Evolutionary conservation across 2,113 vertebrate genomes (phyloP), one percentile per base, ranked within the genome.

Genomic region (Peromyscus maniculatus): DNA sequence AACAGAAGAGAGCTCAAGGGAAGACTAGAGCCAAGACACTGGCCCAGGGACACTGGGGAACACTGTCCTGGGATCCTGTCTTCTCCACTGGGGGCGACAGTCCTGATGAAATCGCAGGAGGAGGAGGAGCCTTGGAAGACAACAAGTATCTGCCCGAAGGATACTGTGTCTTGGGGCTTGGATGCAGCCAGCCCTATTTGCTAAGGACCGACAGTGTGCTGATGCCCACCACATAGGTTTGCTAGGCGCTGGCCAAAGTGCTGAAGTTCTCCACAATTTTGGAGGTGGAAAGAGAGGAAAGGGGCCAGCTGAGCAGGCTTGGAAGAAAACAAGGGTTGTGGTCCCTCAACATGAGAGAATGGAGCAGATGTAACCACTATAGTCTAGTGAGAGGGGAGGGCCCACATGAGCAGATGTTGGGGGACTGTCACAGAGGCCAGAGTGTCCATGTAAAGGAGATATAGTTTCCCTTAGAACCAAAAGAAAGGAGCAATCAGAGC

Each of bases 221-320:
- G 17, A 57, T 57, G 78, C 52, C 28, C 49, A 79, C 26, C 46
- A 17, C 16, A 59, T 4, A 17, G 16, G 17, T 59, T 19, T 74
- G 3, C 9, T 1, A 11, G 22, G 87, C 5, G 12, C 49, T 36
- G 46, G 21, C 19, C 52, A 26, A 6, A 28, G 64, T 17, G 5
- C 31, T 62, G 84, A 3, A 11, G 64, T 3, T 55, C 11, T 5
- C n/a, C 52, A n/a, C 19, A 5, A 2, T 57, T 36, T 89, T 36
- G 33, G 36, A 39, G 71, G 26, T 2, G 2, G 21, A 0, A 7
- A 22, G 21, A 0, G 5, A 22, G 31, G 62, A 62, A 12, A 71
- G 12, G 13, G 5, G 2, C 2, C 12, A 31, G 36, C 28, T 21
- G 11, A 89, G 9, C 69, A 49, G 67, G 12, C 0, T 1, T 17